These are phyloP conservation scores for Stenotaenia linearis DNA, from an alignment of 2,888 invertebrate species.

Conservation along the genomic window DNA sequence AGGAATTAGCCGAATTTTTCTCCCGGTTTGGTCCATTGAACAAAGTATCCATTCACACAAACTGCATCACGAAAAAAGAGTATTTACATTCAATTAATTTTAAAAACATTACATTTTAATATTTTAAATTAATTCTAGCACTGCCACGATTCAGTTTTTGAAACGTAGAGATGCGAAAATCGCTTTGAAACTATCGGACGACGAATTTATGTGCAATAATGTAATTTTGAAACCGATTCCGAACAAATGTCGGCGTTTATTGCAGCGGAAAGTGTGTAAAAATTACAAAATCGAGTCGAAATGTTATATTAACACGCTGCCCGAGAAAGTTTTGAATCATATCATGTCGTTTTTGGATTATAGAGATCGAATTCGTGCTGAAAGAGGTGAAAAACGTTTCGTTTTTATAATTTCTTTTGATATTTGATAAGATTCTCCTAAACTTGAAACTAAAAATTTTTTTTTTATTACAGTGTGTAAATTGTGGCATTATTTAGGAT, in stretches of 20 bases:
- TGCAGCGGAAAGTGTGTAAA: background rate
- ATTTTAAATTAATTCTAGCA: background rate
- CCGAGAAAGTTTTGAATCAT: background rate
- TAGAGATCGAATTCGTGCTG: background rate
- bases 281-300: background rate
- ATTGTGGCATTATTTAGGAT: background rate
- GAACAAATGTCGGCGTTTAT: background rate
- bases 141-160: background rate
- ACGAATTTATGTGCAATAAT: background rate
- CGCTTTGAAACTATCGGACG: background rate
- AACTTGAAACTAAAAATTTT: background rate
- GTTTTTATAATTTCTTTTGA: too few relatives aligned
- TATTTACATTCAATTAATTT: too few relatives aligned
- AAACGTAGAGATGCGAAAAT: background rate
- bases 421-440: too few relatives aligned
- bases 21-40: background rate
- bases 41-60: background rate
- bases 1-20: background rate
- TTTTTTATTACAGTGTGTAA: background rate
- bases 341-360: background rate
- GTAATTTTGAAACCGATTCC: background rate
- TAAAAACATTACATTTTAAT: too few relatives aligned
- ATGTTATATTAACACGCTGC: background rate
- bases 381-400: background rate
- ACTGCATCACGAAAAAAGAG: background rate